These are phyloP conservation scores for Leucoraja erinaceus DNA, from an alignment of 2,113 vertebrate genomes.

Conservation along the genomic window DNA sequence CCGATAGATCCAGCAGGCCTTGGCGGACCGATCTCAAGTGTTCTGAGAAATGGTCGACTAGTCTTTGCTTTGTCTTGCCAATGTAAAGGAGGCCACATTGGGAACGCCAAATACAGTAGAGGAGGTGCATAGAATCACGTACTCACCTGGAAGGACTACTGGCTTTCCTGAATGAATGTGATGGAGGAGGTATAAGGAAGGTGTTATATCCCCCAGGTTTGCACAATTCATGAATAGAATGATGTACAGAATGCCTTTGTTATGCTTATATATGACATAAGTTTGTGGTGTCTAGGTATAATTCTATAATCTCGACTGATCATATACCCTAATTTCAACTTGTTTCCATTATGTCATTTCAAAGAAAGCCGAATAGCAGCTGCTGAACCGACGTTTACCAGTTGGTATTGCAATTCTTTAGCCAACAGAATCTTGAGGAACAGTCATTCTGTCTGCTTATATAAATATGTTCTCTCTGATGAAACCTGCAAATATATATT, in stretches of 20 bases:
- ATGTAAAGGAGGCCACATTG: too few relatives aligned
- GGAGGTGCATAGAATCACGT: too few relatives aligned
- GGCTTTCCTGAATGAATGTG: too few relatives aligned
- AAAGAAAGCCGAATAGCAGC: neutral
- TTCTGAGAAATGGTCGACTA: too few relatives aligned
- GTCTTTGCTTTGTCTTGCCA: too few relatives aligned
- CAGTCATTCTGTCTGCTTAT: neutral
- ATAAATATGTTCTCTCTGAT: neutral
- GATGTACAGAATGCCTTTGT: neutral
- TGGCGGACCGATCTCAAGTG: too few relatives aligned
- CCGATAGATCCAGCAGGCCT: too few relatives aligned
- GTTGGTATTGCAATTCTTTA: neutral
- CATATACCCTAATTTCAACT: neutral
- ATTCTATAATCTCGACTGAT: neutral
- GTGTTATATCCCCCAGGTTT: too few relatives aligned
- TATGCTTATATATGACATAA: neutral
- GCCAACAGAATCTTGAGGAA: neutral
- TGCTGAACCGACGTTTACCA: neutral
- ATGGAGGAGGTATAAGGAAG: too few relatives aligned
- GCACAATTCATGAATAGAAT: neutral
- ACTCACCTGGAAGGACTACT: too few relatives aligned
- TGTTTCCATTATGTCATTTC: neutral
- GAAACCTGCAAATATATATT: neutral
- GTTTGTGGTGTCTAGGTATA: neutral
- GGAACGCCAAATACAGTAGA: too few relatives aligned